phyloP scores from a whole-genome alignment of 2,888 invertebrate species.

The Oeneis ivallda region DNA sequence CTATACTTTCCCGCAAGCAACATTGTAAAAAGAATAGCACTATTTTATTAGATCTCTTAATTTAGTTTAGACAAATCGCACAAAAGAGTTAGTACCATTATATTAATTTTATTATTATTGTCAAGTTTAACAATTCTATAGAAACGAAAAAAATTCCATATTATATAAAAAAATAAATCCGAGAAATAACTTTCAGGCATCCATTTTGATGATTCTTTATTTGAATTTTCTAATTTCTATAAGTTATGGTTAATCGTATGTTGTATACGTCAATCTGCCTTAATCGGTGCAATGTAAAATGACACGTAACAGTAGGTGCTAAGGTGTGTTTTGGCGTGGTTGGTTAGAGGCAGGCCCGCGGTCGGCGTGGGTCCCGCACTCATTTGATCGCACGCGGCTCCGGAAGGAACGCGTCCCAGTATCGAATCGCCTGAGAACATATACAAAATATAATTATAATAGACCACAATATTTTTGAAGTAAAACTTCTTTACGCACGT shows the following conservation, averaged over 20 bases:
- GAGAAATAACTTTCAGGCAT: not conserved
- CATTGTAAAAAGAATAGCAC: too few relatives aligned
- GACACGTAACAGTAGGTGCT: slow-evolving; percentile 33
- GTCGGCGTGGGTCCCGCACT: slow-evolving; percentile 60
- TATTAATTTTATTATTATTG: too few relatives aligned
- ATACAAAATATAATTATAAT: too few relatives aligned
- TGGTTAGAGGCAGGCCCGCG: slow-evolving; percentile 37
- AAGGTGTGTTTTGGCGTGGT: slow-evolving; percentile 41
- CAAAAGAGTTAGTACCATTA: too few relatives aligned
- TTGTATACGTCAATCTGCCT: slow-evolving; percentile 13
- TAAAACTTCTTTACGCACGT: too few relatives aligned
- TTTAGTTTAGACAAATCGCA: too few relatives aligned
- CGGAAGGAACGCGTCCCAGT: slow-evolving; percentile 98
- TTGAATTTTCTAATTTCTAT: not conserved
- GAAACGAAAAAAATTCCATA: too few relatives aligned
- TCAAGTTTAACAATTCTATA: too few relatives aligned
- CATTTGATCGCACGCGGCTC: slow-evolving; percentile 96
- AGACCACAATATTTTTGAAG: too few relatives aligned
- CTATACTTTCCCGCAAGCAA: too few relatives aligned
- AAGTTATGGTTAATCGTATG: not conserved
- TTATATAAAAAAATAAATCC: too few relatives aligned
- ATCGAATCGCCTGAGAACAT: slow-evolving; percentile 91
- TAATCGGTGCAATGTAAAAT: slow-evolving; percentile 30
- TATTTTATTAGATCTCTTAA: too few relatives aligned
- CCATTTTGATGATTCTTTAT: not conserved